These are phyloP conservation scores for Enteromius thamalakanensis DNA, from an alignment of 2,797 vertebrate genomes.

Conservation along the genomic window DNA sequence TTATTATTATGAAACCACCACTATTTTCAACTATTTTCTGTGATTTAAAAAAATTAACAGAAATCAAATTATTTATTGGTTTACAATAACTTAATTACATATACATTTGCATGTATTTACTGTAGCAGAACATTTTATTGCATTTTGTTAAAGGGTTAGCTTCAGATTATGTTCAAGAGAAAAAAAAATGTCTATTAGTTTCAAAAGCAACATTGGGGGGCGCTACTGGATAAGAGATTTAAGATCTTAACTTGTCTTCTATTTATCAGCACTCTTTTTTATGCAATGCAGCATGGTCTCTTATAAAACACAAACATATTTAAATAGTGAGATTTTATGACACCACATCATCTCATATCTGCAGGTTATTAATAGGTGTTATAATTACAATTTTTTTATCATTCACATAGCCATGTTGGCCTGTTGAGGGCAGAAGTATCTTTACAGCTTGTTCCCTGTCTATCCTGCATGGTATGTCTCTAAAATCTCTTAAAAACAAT, in stretches of 20 bases:
- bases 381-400: slow-evolving; percentile 5
- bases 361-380: background rate
- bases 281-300: background rate
- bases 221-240: background rate
- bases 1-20: too few species aligned
- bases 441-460: background rate
- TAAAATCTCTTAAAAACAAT: background rate
- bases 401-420: background rate
- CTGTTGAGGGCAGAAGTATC: background rate
- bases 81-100: background rate
- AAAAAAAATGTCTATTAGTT: background rate
- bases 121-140: background rate
- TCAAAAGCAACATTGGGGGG: background rate
- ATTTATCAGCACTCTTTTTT: background rate
- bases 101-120: background rate
- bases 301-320: background rate
- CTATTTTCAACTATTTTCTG: too few species aligned
- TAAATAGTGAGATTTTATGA: background rate
- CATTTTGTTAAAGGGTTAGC: background rate
- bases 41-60: too few species aligned
- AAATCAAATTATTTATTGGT: background rate
- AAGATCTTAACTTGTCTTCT: background rate
- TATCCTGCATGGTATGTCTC: background rate
- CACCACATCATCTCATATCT: background rate
- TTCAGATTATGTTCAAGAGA: background rate